A percentile compares a stretch with the other conserved stretches of the same genome.
These are phyloP conservation scores for Gastracanthus pulcherrimus DNA, from an alignment of 2,888 invertebrate genomes.

Conservation along the genomic window DNA sequence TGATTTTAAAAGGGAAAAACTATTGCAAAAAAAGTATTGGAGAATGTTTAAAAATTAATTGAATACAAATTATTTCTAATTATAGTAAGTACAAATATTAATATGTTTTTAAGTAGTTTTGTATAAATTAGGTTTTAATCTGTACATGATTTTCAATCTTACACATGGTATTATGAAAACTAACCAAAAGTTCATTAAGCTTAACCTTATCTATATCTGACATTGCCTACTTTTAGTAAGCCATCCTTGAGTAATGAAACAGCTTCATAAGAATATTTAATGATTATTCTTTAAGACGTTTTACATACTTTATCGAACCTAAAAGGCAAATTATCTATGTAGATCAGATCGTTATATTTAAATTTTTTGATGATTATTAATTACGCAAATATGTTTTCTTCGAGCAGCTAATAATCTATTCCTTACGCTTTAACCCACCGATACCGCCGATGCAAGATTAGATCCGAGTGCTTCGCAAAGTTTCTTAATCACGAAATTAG, in stretches of 20 bases:
- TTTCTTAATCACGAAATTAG: conserved; percentile 26
- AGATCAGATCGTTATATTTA: too few relatives aligned
- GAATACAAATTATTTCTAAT: too few relatives aligned
- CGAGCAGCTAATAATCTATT: not conserved
- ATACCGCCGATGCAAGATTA: conserved; percentile 5
- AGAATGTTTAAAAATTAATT: too few relatives aligned
- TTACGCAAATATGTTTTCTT: too few relatives aligned
- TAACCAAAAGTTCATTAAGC: not conserved
- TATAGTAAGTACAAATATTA: too few relatives aligned
- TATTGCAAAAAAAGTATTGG: too few relatives aligned
- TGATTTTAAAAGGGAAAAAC: too few relatives aligned
- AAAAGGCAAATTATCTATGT: too few relatives aligned
- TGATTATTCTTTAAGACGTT: not conserved
- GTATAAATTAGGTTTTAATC: not conserved
- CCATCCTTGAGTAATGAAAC: not conserved
- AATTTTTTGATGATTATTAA: too few relatives aligned
- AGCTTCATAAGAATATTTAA: not conserved
- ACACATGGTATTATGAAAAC: not conserved
- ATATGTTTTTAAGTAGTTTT: not conserved
- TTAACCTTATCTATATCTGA: not conserved
- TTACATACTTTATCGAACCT: too few relatives aligned
- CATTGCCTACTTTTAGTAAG: not conserved
- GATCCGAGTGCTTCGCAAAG: not conserved
- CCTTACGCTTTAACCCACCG: not conserved
- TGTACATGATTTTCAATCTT: not conserved